Percentiles rank a stretch among this genome's conserved stretches.
Conservation (phyloP, 64 coral and sea anemone species). For the Dendrophyllia cribrosa region DNA sequence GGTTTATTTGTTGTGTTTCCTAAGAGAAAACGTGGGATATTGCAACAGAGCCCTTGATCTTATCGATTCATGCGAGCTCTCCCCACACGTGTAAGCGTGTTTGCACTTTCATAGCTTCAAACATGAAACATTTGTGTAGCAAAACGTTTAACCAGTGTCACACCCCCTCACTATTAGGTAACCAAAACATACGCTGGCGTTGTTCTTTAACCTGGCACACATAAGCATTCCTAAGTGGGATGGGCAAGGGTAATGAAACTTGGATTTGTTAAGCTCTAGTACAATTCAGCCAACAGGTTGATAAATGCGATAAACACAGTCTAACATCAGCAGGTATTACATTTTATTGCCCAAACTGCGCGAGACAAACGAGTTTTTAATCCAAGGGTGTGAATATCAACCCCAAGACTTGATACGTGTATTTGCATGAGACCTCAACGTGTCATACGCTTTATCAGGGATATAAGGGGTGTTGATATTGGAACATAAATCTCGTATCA, state of each 20-base stretch:
- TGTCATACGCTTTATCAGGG: slow-evolving; percentile 60
- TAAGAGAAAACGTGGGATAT: slow-evolving; percentile 91
- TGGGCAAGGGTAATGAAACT: background rate
- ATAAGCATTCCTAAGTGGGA: slow-evolving; percentile 40
- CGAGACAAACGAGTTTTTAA: slow-evolving; percentile 46
- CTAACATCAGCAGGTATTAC: slow-evolving; percentile 33
- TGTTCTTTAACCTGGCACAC: background rate
- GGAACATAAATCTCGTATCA: slow-evolving; percentile 51
- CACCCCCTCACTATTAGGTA: background rate
- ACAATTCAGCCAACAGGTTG: slow-evolving; percentile 10
- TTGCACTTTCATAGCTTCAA: slow-evolving; percentile 76
- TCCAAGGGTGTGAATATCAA: slow-evolving; percentile 55
- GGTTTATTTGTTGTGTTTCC: slow-evolving; percentile 71
- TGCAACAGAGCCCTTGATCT: slow-evolving; percentile 29
- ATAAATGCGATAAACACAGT: background rate
- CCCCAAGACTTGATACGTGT: slow-evolving; percentile 52
- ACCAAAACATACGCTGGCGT: background rate
- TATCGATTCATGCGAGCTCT: slow-evolving; percentile 75
- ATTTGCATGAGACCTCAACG: slow-evolving; percentile 59
- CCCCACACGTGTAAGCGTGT: slow-evolving; percentile 82
- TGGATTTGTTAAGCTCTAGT: background rate
- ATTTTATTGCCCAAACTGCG: slow-evolving; percentile 28
- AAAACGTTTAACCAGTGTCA: background rate
- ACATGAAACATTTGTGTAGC: slow-evolving; percentile 54
- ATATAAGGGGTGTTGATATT: slow-evolving; percentile 52